A percentile compares a stretch with the other conserved stretches of the same genome.
These are phyloP conservation scores for Pediacus dermestoides DNA, from an alignment of 2,888 invertebrate genomes.

Conservation along the genomic window DNA sequence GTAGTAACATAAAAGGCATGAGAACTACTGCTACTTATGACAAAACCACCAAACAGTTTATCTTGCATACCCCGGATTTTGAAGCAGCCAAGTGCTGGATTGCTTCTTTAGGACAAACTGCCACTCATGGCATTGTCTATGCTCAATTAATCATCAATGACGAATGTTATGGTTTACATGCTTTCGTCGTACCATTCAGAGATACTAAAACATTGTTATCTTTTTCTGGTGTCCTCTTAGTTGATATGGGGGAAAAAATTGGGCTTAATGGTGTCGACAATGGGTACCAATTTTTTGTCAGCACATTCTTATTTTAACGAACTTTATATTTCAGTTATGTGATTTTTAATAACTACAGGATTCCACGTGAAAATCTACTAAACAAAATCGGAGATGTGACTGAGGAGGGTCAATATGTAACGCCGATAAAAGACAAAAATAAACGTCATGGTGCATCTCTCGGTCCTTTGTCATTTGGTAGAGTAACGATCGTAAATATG, in stretches of 20 bases:
- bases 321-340: no score
- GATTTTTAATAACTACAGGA: slow-evolving; percentile 76
- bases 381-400: slow-evolving; percentile 86
- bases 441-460: slow-evolving; percentile 82
- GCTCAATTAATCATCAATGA: slow-evolving; percentile 82
- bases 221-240: slow-evolving; percentile 76
- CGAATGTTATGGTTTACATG: slow-evolving; percentile 77
- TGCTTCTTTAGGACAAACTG: slow-evolving; percentile 73
- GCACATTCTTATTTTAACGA: no score
- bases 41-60: slow-evolving; percentile 64
- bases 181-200: slow-evolving; percentile 84
- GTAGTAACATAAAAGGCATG: slow-evolving; percentile 86
- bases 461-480: slow-evolving; percentile 77
- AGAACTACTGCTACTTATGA: slow-evolving; percentile 81
- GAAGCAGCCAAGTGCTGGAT: slow-evolving; percentile 84
- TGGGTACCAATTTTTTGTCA: no score
- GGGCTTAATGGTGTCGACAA: slow-evolving; percentile 92
- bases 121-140: slow-evolving; percentile 84
- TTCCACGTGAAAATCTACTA: slow-evolving; percentile 75
- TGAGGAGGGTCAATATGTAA: slow-evolving; percentile 75
- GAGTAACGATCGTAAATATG: slow-evolving; percentile 71
- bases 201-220: slow-evolving; percentile 69
- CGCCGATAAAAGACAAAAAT: slow-evolving; percentile 75
- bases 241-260: slow-evolving; percentile 90
- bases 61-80: slow-evolving; percentile 72